Conservation (phyloP, 2,888 invertebrate species). For the Ochlodes sylvanus region DNA sequence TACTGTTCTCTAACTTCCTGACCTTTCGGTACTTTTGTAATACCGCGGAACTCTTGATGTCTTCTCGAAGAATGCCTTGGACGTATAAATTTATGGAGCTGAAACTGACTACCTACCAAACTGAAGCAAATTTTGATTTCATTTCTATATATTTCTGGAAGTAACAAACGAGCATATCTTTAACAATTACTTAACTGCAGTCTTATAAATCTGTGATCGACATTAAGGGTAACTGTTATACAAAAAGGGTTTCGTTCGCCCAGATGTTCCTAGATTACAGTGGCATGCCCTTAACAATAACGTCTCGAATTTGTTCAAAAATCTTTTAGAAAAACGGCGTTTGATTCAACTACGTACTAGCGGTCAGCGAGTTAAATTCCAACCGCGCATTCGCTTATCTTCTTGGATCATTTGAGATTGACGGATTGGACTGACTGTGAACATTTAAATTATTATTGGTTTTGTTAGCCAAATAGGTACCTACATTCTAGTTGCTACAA, state of each 20-base stretch:
- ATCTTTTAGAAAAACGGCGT: too few species aligned
- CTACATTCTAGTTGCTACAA: background rate
- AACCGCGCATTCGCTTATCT: background rate
- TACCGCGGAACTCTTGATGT: background rate
- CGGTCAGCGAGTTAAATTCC: background rate
- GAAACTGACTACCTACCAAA: background rate
- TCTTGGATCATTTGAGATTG: background rate
- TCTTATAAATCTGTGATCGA: background rate
- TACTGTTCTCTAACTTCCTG: constrained; percentile 8
- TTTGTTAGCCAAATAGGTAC: background rate
- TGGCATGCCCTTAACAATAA: too few species aligned
- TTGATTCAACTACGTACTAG: background rate
- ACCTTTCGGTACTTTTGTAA: constrained; percentile 3
- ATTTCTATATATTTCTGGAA: background rate
- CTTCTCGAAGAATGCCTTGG: background rate
- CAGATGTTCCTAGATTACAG: too few species aligned
- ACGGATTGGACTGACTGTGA: background rate
- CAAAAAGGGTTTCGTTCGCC: too few species aligned
- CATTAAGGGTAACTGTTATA: background rate
- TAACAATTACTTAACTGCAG: background rate
- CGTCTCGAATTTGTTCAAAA: too few species aligned
- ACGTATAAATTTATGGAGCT: background rate
- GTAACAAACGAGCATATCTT: background rate
- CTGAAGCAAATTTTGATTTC: background rate
- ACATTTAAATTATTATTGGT: too few species aligned